Evolutionary conservation across 2,888 invertebrate species (phyloP).

Genomic region (Lycocerus yunnanus): DNA sequence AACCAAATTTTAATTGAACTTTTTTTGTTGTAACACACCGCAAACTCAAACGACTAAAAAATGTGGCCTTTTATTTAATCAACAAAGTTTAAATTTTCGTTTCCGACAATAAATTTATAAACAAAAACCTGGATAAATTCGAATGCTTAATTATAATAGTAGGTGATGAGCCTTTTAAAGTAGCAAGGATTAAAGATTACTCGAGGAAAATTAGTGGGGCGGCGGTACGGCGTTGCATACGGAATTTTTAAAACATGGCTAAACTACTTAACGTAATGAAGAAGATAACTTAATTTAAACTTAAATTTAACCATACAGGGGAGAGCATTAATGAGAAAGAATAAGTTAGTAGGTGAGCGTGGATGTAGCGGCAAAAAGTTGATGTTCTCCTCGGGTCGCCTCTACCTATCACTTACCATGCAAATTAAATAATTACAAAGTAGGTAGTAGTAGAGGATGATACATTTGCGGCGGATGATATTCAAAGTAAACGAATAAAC

Average conservation of each 20-base stretch:
- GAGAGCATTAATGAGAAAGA: constrained; percentile 50
- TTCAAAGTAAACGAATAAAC: constrained; percentile 47
- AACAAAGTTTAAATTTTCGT: not conserved
- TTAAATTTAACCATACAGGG: constrained; percentile 46
- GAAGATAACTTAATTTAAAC: constrained; percentile 50
- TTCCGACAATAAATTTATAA: not conserved
- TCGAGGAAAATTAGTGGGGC: constrained; percentile 25
- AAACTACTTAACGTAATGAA: constrained; percentile 51
- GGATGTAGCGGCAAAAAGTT: constrained; percentile 29
- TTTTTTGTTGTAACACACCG: constrained; percentile 15
- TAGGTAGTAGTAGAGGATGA: constrained; percentile 49
- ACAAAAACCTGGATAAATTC: not conserved
- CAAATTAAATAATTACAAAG: constrained; percentile 57
- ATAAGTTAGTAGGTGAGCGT: constrained; percentile 46
- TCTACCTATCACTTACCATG: constrained; percentile 54
- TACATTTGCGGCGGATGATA: constrained; percentile 47
- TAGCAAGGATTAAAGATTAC: constrained; percentile 36
- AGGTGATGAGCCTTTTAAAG: constrained; percentile 35
- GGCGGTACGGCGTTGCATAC: constrained; percentile 23
- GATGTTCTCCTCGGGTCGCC: constrained; percentile 40
- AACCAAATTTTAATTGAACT: constrained; percentile 26
- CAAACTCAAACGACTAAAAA: not conserved
- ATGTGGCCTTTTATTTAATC: not conserved
- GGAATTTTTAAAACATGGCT: constrained; percentile 42
- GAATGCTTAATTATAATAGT: constrained; percentile 23